A percentile compares a stretch with the other conserved stretches of the same genome.
Conservation (phyloP, 2,113 vertebrate species). For the Archilochus colubris region DNA sequence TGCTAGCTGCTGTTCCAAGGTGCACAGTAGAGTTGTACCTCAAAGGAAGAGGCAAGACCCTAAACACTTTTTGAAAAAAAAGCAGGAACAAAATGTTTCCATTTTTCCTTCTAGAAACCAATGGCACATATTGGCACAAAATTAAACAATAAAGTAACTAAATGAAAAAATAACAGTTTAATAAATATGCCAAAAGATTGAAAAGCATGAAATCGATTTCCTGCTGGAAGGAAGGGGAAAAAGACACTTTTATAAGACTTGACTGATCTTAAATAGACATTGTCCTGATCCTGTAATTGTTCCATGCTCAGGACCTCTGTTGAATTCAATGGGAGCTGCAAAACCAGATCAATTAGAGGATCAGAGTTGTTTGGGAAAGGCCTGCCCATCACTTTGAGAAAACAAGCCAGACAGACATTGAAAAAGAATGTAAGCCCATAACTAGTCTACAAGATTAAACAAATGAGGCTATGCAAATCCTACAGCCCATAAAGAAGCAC, state of each 20-base stretch:
- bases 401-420: constrained; percentile 26
- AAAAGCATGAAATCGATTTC: constrained; percentile 59
- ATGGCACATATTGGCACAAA: background rate
- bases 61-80: background rate
- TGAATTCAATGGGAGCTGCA: constrained; percentile 35
- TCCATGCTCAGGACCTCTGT: background rate
- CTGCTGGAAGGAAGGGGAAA: background rate
- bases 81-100: background rate
- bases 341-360: constrained; percentile 55
- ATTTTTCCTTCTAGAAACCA: constrained; percentile 11
- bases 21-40: constrained; percentile 1
- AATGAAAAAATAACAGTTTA: constrained; percentile 34
- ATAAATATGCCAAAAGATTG: constrained; percentile 21
- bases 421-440: constrained; percentile 11
- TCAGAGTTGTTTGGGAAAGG: constrained; percentile 47
- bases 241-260: background rate
- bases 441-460: constrained; percentile 20
- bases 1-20: constrained; percentile 49
- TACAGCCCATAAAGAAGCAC: background rate
- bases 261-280: constrained; percentile 31
- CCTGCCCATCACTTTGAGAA: constrained; percentile 30
- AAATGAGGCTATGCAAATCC: background rate
- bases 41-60: constrained; percentile 12
- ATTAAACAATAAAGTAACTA: constrained; percentile 8
- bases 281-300: constrained; percentile 33